Percentiles rank a stretch among this genome's conserved stretches.
These are phyloP conservation scores for Conchocele bisecta DNA, from an alignment of 2,888 invertebrate genomes.

Conservation along the genomic window DNA sequence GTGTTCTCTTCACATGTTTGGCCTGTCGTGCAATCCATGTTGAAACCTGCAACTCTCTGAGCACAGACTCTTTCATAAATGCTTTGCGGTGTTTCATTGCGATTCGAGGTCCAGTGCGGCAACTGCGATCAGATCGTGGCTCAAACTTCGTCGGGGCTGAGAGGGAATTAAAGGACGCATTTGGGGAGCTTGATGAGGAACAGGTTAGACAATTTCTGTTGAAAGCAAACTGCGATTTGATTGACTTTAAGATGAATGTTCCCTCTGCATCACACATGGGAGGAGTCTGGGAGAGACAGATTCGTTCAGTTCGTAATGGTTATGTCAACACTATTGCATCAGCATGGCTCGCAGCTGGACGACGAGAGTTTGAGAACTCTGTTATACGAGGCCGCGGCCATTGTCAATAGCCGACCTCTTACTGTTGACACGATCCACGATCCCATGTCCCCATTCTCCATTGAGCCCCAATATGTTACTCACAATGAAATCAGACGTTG, in stretches of 20 bases:
- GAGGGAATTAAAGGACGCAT: constrained; percentile 18
- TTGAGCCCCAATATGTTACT: constrained; percentile 17
- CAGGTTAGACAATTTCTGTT: constrained; percentile 1
- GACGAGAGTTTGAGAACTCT: constrained; percentile 46
- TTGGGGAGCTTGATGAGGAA: constrained; percentile 7
- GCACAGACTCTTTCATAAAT: constrained; percentile 62
- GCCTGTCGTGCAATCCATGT: constrained; percentile 72
- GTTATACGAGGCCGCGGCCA: constrained; percentile 39
- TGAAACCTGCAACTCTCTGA: constrained; percentile 56
- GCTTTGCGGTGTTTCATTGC: constrained; percentile 56
- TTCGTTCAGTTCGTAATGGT: constrained; percentile 59
- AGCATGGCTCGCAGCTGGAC: constrained; percentile 23
- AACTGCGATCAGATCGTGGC: constrained; percentile 61
- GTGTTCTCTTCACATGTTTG: constrained; percentile 76
- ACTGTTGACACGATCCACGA: constrained; percentile 27
- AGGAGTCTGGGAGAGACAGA: constrained; percentile 67
- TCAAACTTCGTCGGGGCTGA: constrained; percentile 64
- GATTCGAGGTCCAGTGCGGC: constrained; percentile 53
- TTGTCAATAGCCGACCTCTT: constrained; percentile 37
- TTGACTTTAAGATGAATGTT: constrained; percentile 53
- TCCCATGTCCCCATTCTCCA: constrained; percentile 12
- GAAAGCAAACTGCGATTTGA: constrained; percentile 1
- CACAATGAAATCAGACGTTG: constrained; percentile 1
- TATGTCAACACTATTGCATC: constrained; percentile 43
- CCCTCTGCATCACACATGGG: constrained; percentile 65